Conservation (phyloP, 1,140 invertebrate genomes). For the Drosophila arizonae region DNA sequence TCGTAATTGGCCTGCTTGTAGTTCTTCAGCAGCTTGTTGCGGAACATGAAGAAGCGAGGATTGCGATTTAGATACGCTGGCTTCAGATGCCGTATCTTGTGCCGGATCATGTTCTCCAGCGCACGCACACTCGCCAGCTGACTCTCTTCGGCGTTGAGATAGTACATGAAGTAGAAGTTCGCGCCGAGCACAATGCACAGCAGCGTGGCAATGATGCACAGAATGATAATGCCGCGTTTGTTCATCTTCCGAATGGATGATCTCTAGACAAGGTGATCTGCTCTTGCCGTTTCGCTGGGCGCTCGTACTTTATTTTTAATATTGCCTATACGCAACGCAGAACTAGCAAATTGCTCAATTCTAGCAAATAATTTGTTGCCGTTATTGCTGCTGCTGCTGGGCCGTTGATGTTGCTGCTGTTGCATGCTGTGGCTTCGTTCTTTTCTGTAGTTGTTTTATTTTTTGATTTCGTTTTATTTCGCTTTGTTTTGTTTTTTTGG, state of each 20-base stretch:
- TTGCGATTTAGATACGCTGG: slow-evolving; percentile 81
- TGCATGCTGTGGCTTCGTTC: slow-evolving; percentile 52
- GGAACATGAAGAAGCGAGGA: slow-evolving; percentile 81
- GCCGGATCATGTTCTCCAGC: slow-evolving; percentile 70
- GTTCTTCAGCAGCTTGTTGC: slow-evolving; percentile 80
- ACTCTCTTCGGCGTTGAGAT: slow-evolving; percentile 76
- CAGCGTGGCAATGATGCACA: slow-evolving; percentile 68
- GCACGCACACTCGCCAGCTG: slow-evolving; percentile 71
- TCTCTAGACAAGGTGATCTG: slow-evolving; percentile 18
- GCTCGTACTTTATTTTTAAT: slow-evolving; percentile 76
- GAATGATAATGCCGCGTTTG: slow-evolving; percentile 74
- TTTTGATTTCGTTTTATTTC: background rate
- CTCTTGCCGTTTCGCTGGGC: slow-evolving; percentile 46
- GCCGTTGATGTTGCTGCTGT: slow-evolving; percentile 38
- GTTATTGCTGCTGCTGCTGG: slow-evolving; percentile 42
- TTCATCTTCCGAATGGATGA: slow-evolving; percentile 59
- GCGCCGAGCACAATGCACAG: slow-evolving; percentile 67
- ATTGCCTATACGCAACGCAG: slow-evolving; percentile 61
- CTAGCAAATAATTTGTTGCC: slow-evolving; percentile 60
- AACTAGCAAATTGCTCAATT: slow-evolving; percentile 71
- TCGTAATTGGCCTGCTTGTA: slow-evolving; percentile 71
- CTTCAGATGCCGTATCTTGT: slow-evolving; percentile 76
- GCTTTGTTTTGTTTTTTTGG: slow-evolving; percentile 49
- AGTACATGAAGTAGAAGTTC: slow-evolving; percentile 83
- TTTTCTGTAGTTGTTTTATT: slow-evolving; percentile 33